These are phyloP conservation scores for Aegithalos caudatus DNA, from an alignment of 2,113 vertebrate species.

Conservation along the genomic window DNA sequence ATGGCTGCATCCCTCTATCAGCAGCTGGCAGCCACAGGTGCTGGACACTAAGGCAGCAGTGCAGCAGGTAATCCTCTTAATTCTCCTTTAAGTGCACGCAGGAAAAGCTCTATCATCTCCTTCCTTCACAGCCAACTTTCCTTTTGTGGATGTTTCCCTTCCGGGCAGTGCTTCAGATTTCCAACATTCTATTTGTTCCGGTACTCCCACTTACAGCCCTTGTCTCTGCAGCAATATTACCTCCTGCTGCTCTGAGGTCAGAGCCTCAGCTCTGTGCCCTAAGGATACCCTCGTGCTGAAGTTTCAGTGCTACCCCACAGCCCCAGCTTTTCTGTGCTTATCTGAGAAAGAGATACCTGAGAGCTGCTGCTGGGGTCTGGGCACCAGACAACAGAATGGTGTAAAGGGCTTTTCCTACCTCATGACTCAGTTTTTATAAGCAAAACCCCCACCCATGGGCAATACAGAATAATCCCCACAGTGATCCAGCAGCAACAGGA, in stretches of 20 bases:
- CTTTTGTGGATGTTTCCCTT: neutral
- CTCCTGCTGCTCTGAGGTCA: neutral
- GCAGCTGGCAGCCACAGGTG: neutral
- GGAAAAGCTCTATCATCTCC: constrained; percentile 34
- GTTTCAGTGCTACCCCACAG: neutral
- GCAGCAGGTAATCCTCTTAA: constrained; percentile 6
- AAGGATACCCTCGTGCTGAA: neutral
- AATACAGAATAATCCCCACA: neutral
- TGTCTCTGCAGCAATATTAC: neutral
- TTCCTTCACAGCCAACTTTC: neutral
- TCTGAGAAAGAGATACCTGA: neutral
- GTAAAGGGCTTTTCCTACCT: neutral
- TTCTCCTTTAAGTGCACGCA: constrained; percentile 28
- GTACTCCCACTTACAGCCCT: neutral
- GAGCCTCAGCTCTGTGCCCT: neutral
- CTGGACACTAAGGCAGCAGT: neutral
- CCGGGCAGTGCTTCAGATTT: neutral
- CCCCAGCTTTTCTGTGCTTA: neutral
- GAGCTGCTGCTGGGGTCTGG: neutral
- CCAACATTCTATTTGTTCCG: neutral
- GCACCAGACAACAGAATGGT: fast-evolving
- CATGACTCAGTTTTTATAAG: neutral
- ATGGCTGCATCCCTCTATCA: neutral
- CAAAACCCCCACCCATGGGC: neutral
- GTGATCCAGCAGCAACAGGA: neutral